Evolutionary conservation across 2,888 invertebrate species (phyloP), one percentile per base, ranked within the genome.

Genomic region (Ryuthela nishihirai): DNA sequence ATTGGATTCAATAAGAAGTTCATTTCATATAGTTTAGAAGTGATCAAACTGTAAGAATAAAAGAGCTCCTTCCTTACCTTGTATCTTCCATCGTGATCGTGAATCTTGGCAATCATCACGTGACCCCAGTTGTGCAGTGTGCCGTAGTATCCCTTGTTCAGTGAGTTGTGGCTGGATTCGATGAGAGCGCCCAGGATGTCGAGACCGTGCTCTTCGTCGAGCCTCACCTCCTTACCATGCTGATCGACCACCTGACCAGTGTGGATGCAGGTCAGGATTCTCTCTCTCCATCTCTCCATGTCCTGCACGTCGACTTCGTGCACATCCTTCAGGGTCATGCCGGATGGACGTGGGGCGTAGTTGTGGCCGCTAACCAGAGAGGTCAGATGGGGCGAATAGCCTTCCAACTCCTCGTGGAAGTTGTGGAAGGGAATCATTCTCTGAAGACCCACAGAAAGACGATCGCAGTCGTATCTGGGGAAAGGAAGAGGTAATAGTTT

Each of bases 101-200:
- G 89, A 3, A 83, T 76, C 71, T 83, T 85, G 0, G 87, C 82
- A 61, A 89, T 81, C 70, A 87, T 80, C 4, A 87, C 82, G 70
- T 90, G 90, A 0, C 88, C 88, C 76, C 85, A 80, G 74, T 90
- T 90, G 75, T 91, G 90, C 34, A 88, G 69, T 73, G 88, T 85
- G 0, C 90, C 90, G 48, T 71, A 71, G 55, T 67, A 70, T 25
- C 61, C 66, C 20, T 42, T 64, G 49, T 66, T 65, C 17, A 47
- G 35, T 26, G 53, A 53, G 17, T 59, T 62, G 44, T 25, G 52
- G 26, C 24, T 45, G 48, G 87, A 79, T 73, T 90, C 90, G 71
- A 90, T 77, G 67, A 90, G 80, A 72, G 90, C 86, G 9, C 89
- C 90, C 18, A 91, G 77, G 7, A 82, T 75, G 69, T 91, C 86